Evolutionary conservation across 2,797 vertebrate genomes (phyloP), one percentile per base, ranked within the genome.

Genomic region (Petrocephalus sullivani): DNA sequence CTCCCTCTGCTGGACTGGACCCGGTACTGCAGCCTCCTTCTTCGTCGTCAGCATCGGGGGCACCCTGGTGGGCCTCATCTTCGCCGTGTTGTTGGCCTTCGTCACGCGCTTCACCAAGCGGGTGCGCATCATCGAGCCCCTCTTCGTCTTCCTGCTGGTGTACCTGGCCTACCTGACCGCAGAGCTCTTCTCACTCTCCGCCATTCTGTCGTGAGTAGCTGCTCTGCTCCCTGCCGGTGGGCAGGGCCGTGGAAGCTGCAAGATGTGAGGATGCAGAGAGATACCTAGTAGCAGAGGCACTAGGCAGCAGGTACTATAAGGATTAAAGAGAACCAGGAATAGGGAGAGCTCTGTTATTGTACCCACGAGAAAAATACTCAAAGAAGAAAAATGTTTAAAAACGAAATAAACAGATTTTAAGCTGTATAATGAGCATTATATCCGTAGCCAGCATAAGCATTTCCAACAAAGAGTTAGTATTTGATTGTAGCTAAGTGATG

Each of bases 81-180:
- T 98, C 0, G 98, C 98, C 4, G 96, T 98, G 93, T 93, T 98
- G 90, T 94, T 98, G 86, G 96, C 97, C 89, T 96, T 99, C 90
- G 96, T 97, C 95, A 98, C 98, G 0, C 96, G 98, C 14, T 99
- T 98, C 95, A 98, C 98, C 75, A 98, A 98, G 94, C 97, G 96
- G 6, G 98, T 98, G 87, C 97, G 98, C 87, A 98, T 98, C 95
- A 98, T 99, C 14, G 98, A 98, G 95, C 98, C 98, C 0, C 96
- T 98, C 91, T 97, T 98, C 0, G 93, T 98, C 92, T 98, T 98
- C 95, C 96, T 98, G 90, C 94, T 98, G 91, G 97, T 98, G 90
- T 99, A 98, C 71, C 94, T 98, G 23, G 97, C 98, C 0, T 98
- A 98, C 94, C 97, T 98, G 2, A 97, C 97, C 0, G 98, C 98